Evolutionary conservation across 2,888 invertebrate species (phyloP).

Genomic region (Pheosia tremula): DNA sequence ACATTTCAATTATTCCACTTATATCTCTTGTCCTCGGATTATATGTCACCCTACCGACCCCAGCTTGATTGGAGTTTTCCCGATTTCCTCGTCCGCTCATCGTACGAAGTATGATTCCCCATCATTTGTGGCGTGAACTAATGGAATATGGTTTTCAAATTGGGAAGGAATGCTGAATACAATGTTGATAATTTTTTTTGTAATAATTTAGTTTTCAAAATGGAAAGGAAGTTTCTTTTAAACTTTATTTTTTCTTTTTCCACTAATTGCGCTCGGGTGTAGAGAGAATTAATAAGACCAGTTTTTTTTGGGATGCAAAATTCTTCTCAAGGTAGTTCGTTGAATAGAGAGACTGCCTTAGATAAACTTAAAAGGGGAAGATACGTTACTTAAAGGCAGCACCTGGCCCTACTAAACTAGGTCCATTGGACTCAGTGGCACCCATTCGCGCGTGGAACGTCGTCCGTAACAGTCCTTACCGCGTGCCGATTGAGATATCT

Average conservation of each 20-base stretch:
- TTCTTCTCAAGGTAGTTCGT: neutral
- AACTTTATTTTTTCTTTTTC: neutral
- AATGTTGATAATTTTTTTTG: too few species aligned
- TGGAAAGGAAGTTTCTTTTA: too few species aligned
- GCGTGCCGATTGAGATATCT: too few species aligned
- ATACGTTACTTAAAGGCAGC: too few species aligned
- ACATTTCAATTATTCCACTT: constrained; percentile 56
- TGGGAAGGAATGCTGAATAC: constrained; percentile 1
- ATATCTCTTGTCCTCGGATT: constrained; percentile 52
- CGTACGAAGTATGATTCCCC: constrained; percentile 10
- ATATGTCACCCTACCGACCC: constrained; percentile 39
- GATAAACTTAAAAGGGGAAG: too few species aligned
- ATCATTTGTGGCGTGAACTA: neutral
- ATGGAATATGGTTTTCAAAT: neutral
- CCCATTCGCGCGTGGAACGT: too few species aligned
- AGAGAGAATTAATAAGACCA: neutral
- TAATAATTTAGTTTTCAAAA: neutral
- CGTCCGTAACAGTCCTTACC: too few species aligned
- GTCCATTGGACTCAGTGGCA: too few species aligned
- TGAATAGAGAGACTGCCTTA: too few species aligned
- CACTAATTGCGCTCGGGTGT: too few species aligned
- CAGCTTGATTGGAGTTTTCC: constrained; percentile 46
- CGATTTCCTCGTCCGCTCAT: constrained; percentile 26
- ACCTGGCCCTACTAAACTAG: too few species aligned
- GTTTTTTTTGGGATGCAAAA: neutral